Base-by-base conservation (phyloP, 2,888 invertebrate species). In the Caenorhabditis sulstoni region DNA sequence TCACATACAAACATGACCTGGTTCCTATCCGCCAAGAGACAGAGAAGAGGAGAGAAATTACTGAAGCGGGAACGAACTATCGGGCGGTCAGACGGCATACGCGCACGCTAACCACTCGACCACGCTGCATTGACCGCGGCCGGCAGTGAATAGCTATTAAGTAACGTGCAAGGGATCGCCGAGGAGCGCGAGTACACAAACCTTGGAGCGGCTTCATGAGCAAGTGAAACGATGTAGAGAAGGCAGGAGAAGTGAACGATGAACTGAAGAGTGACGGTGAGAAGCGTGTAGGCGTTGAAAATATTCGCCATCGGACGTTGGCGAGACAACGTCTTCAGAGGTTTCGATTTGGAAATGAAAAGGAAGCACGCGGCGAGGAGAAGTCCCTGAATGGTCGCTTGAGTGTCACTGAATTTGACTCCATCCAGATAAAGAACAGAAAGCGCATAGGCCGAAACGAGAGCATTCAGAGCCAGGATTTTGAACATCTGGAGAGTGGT, bases 401-500 rank as follows among this genome's bases (percentile, higher is more conserved):
- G 99, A 22, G 95, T 94, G 91, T 99, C 89, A 67, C 82, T 82
- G 90, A 98, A 95, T 92, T 97, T 99, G 85, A 99, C 95, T 14
- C 98, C 98, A 91, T 98, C 97, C 83, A 99, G 93, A 91, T 99
- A 99, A 22, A 99, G 93, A 29, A 99, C 98, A 3, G 97, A 97
- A 92, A 99, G 86, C 89, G 97, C 96, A 92, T 99, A 99, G 0
- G 99, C 99, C 83, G 97, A 93, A 83, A 99, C 95, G 3, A 99
- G 93, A 0, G 99, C 99, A 91, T 99, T 99, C 66, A 99, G 92
- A 0, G 99, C 99, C 70, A 99, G 92, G 87, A 99, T 99, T 93
- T 99, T 99, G 92, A 99, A 99, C 99, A 99, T 99, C 92, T 99
- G 99, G 77, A 99, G 92, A 0, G 99, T 99, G 0, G 99, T 99